These are phyloP conservation scores for Sarotherodon lohbergeri DNA, from an alignment of 2,113 vertebrate genomes.

Conservation along the genomic window DNA sequence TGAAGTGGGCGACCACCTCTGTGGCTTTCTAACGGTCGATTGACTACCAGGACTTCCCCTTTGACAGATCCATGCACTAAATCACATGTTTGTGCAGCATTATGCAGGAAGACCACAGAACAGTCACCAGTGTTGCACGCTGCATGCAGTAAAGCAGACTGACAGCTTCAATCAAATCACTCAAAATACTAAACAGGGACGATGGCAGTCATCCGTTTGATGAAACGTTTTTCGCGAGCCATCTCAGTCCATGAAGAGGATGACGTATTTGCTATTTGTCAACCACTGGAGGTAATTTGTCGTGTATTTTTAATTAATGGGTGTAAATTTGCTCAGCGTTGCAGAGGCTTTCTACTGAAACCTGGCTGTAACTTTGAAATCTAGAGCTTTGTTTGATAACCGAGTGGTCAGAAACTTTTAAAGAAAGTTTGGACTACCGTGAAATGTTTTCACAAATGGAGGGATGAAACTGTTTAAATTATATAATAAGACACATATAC, in stretches of 20 bases:
- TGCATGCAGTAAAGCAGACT: not conserved
- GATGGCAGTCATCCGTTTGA: not conserved
- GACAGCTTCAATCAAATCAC: not conserved
- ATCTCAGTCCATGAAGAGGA: not conserved
- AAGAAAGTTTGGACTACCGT: not conserved
- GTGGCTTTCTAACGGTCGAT: not conserved
- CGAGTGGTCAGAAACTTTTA: not conserved
- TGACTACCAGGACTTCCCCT: conserved; percentile 28
- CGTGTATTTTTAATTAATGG: not conserved
- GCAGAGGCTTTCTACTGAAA: not conserved
- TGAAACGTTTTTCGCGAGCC: not conserved
- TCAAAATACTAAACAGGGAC: accelerated
- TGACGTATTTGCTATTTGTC: conserved; percentile 2
- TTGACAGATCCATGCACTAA: not conserved
- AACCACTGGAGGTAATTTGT: conserved; percentile 23
- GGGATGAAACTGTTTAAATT: not conserved
- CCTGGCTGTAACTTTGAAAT: not conserved
- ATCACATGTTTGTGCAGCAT: conserved; percentile 1
- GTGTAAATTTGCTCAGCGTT: not conserved
- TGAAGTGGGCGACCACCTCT: not conserved
- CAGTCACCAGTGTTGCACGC: not conserved
- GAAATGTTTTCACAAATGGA: not conserved
- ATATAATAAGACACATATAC: not conserved
- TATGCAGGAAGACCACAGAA: not conserved
- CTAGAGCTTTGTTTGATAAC: not conserved